Conservation (phyloP, 1,140 invertebrate species). For the Dendroctonus valens region DNA sequence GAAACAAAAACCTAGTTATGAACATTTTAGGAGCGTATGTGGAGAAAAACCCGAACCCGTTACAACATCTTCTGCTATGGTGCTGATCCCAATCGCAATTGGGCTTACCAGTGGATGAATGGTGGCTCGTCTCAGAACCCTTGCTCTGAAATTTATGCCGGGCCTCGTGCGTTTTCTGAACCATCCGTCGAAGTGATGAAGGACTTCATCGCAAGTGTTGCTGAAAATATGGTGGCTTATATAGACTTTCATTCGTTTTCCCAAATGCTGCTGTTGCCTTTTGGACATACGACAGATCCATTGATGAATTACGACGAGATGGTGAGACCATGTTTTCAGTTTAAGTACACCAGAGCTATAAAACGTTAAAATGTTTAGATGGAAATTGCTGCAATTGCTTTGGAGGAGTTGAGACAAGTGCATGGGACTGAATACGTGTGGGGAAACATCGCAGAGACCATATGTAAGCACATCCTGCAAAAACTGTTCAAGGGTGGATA, state of each 20-base stretch:
- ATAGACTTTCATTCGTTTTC: constrained; percentile 76
- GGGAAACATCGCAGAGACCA: constrained; percentile 57
- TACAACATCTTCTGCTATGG: constrained; percentile 58
- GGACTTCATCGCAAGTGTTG: constrained; percentile 52
- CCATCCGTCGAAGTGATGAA: constrained; percentile 64
- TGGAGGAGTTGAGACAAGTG: constrained; percentile 56
- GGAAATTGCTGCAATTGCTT: constrained; percentile 59
- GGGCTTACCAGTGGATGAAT: constrained; percentile 66
- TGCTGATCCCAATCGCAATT: constrained; percentile 73
- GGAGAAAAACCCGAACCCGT: constrained; percentile 69
- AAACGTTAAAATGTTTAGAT: constrained; percentile 40
- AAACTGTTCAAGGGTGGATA: neutral
- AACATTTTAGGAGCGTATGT: constrained; percentile 60
- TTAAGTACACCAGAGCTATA: too few relatives aligned
- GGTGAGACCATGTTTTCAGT: constrained; percentile 41
- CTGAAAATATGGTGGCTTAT: constrained; percentile 62
- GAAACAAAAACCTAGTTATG: neutral
- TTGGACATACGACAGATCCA: constrained; percentile 60
- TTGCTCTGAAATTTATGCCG: constrained; percentile 71
- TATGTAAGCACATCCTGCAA: constrained; percentile 54
- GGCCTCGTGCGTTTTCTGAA: constrained; percentile 69
- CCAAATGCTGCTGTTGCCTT: constrained; percentile 69
- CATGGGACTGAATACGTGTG: constrained; percentile 63
- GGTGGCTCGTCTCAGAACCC: constrained; percentile 64
- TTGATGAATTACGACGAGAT: constrained; percentile 62